A percentile compares a stretch with the other conserved stretches of the same genome.
Conservation (phyloP, 1,140 invertebrate genomes). For the Tachypleus tridentatus region DNA sequence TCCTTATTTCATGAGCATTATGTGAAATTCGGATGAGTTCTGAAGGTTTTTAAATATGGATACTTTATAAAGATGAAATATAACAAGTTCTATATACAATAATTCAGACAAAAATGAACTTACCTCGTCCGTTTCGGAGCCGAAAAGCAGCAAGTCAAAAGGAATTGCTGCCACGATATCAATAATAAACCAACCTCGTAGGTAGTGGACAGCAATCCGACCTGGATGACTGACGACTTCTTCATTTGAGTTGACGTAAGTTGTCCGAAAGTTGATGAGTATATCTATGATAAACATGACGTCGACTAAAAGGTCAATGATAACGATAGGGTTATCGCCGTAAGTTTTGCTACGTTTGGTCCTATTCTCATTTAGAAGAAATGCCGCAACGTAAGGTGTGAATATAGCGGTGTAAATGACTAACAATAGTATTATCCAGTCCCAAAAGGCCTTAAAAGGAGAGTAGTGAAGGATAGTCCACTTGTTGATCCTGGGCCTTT, state of each 20-base stretch:
- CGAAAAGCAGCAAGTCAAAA: conserved; percentile 90
- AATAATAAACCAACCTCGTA: conserved; percentile 97
- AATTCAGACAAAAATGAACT: conserved; percentile 27
- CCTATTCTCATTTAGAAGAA: conserved; percentile 67
- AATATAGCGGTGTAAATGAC: conserved; percentile 99
- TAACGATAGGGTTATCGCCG: conserved; percentile 70
- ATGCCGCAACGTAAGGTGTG: conserved; percentile 95
- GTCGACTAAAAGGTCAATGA: conserved; percentile 88
- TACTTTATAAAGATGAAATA: no score
- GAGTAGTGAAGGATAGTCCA: conserved; percentile 98
- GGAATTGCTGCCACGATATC: conserved; percentile 96
- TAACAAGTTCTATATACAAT: no score
- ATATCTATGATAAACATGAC: conserved; percentile 98
- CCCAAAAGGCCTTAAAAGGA: conserved; percentile 95
- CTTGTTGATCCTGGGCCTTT: conserved; percentile 56
- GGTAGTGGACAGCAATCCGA: conserved; percentile 94
- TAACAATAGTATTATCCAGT: conserved; percentile 92
- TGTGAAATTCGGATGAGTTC: no score
- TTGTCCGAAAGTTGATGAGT: conserved; percentile 97
- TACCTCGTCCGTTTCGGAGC: conserved; percentile 93
- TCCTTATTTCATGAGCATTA: no score
- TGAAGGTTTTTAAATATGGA: no score
- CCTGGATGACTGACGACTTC: conserved; percentile 86
- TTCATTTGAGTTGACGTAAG: conserved; percentile 96
- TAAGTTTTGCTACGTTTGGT: conserved; percentile 44